Base-by-base conservation (phyloP, 2,797 vertebrate species). In the Xiphorhynchus erythropygius region DNA sequence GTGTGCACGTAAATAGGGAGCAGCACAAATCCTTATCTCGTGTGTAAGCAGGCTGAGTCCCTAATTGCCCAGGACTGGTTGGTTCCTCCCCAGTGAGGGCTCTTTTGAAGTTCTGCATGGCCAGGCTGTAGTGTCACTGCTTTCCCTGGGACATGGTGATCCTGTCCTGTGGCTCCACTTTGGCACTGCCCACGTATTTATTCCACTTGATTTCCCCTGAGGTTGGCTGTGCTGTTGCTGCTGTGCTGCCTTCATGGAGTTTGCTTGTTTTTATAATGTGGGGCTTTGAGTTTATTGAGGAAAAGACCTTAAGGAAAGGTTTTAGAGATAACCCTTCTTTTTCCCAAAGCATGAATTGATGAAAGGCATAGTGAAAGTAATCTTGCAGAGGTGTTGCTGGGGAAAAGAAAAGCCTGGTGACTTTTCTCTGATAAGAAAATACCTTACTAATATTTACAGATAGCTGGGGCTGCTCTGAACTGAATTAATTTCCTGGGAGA, bases 391-490 rank as follows among this genome's bases (percentile, higher is more conserved):
- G 46, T 65, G 59, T 53, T 87, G 33, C 67, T 55, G 32, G 11
- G 71, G 28, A 68, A 59, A 79, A 84, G 35, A 52, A 90, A 88
- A 88, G 41, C 59, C 50, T 28, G n/a, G 28, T 90, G 86, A 37
- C 63, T 94, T 88, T 62, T 33, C 75, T 42, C 39, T 89, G 87
- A 65, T 93, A 88, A 83, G 52, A 56, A 87, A 88, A 85, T 5
- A 33, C 46, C 60, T 46, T 18, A 25, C 71, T 62, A 78, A 76
- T 89, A 56, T 90, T 83, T 85, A 69, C 76, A 76, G 74, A 53
- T 47, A 70, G 42, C 39, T 24, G 25, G 37, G 37, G 35, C 33
- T 35, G 67, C 85, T 91, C 71, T 21, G 59, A 76, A 62, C 42
- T 5, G 59, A 60, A 69, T 73, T 71, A 2, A 89, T 84, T 93